A percentile compares a stretch with the other conserved stretches of the same genome.
Evolutionary conservation across 2,113 vertebrate species (phyloP).

Genomic region (Acrocephalus arundinaceus): DNA sequence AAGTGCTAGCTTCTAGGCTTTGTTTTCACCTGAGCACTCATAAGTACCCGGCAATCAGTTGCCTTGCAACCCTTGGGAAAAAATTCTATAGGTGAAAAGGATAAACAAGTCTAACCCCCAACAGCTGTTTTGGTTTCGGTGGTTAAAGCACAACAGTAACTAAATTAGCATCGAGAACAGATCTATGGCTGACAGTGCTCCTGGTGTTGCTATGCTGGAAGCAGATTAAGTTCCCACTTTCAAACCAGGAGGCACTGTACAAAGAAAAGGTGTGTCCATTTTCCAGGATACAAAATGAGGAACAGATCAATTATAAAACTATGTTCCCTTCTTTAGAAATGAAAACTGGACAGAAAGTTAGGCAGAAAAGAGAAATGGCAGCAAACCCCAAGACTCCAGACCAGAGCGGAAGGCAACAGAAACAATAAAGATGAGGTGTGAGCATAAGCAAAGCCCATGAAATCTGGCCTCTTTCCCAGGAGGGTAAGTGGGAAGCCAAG

Average conservation of each 20-base stretch:
- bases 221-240: not conserved
- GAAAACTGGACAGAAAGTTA: not conserved
- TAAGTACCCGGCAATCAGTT: too few species aligned
- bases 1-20: too few species aligned
- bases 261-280: not conserved
- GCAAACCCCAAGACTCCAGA: not conserved
- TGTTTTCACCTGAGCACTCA: too few species aligned
- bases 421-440: not conserved
- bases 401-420: not conserved
- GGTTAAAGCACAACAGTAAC: not conserved
- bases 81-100: too few species aligned
- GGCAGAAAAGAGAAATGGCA: not conserved
- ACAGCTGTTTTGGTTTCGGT: not conserved
- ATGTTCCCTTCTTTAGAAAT: not conserved
- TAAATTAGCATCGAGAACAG: not conserved
- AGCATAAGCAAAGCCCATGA: not conserved
- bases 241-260: not conserved
- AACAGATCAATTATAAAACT: not conserved
- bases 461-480: not conserved
- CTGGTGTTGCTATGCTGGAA: not conserved
- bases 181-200: not conserved
- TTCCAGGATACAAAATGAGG: not conserved
- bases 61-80: too few species aligned
- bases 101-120: too few species aligned
- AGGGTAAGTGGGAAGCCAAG: not conserved